Evolutionary conservation across 1,140 invertebrate species (phyloP), one percentile per base, ranked within the genome.

Genomic region (Drosophila lacertosa): DNA sequence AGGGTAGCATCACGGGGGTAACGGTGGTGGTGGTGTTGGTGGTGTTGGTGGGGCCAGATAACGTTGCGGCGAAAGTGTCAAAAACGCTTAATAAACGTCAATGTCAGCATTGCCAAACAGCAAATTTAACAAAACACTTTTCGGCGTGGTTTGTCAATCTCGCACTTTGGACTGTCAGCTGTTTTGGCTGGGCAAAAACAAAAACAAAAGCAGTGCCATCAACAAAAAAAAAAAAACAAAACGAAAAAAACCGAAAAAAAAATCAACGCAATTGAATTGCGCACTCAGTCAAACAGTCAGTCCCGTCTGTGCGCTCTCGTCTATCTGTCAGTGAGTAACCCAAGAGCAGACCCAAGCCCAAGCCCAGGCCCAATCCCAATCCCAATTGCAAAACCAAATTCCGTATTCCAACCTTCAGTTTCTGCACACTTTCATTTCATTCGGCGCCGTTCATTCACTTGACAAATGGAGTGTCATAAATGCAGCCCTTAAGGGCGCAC

Each of bases 381-480:
- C 51, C 58, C 20, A 65, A 4, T 53, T 22, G 32, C 24, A 51
- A 40, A 60, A 24, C 50, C 47, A 57, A 82, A 81, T 77, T 74
- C 39, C 63, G 63, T 74, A 76, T 72, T 58, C 39, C 44, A 66
- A 57, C 54, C 58, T 64, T 60, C 72, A 58, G 62, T 74, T 82
- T 69, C 78, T 69, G 70, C 70, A 69, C 74, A 83, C 65, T 82
- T 82, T 82, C 78, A 78, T 73, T 72, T 82, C 58, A 73, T 67
- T 71, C 71, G 78, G 68, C 68, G 50, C 63, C 83, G 83, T 74
- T 81, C 80, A 77, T 77, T 86, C 83, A 76, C 84, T 71, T 89
- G 83, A 89, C 83, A 89, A 89, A 89, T 89, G 83, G 83, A 89
- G 84, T 89, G 83, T 89, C 83, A 89, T 89, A 89, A 89, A 89